phyloP scores from a whole-genome alignment of 2,113 vertebrate genomes.

The Atlantisia rogersi region DNA sequence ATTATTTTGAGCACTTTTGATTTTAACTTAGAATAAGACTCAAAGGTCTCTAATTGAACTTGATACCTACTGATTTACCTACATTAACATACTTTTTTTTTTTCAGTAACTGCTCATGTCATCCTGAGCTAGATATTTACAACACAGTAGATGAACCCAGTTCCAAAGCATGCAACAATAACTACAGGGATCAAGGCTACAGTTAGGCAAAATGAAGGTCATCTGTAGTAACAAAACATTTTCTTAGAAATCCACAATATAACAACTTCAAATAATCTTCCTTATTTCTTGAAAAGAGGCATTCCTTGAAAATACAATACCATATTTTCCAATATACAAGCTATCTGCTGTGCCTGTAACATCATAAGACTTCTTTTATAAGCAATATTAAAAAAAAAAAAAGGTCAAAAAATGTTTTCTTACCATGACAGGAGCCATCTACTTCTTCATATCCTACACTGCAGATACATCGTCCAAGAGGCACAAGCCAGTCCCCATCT shows the following conservation, averaged over 20 bases:
- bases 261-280: not conserved
- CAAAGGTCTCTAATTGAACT: not conserved
- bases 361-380: not conserved
- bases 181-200: not conserved
- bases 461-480: conserved; percentile 92
- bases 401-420: conserved; percentile 37
- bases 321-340: not conserved
- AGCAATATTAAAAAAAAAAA: fast-evolving
- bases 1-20: not conserved
- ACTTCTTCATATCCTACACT: conserved; percentile 91
- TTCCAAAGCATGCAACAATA: not conserved
- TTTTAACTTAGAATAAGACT: not conserved
- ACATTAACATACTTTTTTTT: not conserved
- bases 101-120: not conserved
- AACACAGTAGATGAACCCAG: not conserved
- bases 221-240: not conserved
- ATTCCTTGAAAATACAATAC: not conserved
- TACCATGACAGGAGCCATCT: conserved; percentile 89
- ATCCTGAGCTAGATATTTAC: not conserved
- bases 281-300: not conserved
- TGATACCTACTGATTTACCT: not conserved
- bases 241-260: not conserved
- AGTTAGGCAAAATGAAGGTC: not conserved
- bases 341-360: not conserved
- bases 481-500: conserved; percentile 95